Base-by-base conservation (phyloP, 2,888 invertebrate species). In the Philaethria dido region DNA sequence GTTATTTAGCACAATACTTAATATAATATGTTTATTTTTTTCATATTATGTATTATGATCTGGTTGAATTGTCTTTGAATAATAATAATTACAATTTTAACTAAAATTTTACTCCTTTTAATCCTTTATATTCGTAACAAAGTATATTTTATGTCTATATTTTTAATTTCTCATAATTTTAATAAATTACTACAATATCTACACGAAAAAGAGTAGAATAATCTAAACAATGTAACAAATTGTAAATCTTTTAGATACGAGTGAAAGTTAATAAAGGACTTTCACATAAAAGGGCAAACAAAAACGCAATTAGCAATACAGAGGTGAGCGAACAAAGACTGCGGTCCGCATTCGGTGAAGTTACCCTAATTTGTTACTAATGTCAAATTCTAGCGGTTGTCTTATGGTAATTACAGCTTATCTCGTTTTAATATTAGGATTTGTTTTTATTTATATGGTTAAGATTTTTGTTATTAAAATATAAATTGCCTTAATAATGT, bases 281-380 rank as follows among this genome's bases (percentile, higher is more conserved):
- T 65, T 63, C 77, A 73, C 22, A 69, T 87, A 83, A 87, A 88
- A 84, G 82, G 85, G 79, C 86, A 87, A 90, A 89, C 88, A 89
- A 89, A 89, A 89, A 86, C 84, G 86, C 83, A 89, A 89, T 88
- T 89, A 88, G 82, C 79, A 75, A 72, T 74, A 77, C 77, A 74
- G 75, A 85, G 87, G 84, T 77, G 78, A 76, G 75, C 78, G 74
- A 72, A 88, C 85, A 88, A 88, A 85, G 77, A 81, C 68, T 71
- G 76, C 74, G 77, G 81, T 78, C 81, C 81, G 77, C 78, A 77
- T 78, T 83, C 75, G 78, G 80, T 74, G 75, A 78, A 81, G 81
- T 82, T 84, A 89, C 89, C 90, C 89, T 88, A 88, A 89, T 88
- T 89, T 87, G 87, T 88, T 86, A 86, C 83, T 83, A 81, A 83